Conservation (phyloP, 2,888 invertebrate genomes). For the Lomographa bimaculata region DNA sequence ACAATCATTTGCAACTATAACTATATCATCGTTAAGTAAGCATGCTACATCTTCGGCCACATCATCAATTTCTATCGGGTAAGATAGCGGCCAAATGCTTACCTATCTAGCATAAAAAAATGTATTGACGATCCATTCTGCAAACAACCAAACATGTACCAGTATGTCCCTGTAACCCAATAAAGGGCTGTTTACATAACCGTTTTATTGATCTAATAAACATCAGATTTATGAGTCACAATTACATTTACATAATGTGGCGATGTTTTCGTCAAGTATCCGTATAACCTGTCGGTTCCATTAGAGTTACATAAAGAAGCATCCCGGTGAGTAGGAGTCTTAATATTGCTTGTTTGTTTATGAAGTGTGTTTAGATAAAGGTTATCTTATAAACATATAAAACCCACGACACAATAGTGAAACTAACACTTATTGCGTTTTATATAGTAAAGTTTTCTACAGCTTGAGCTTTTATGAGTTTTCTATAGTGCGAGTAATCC, state of each 20-base stretch:
- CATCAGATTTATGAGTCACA: conserved; percentile 28
- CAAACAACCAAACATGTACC: neutral
- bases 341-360: conserved; percentile 9
- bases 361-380: conserved; percentile 9
- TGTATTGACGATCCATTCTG: no score
- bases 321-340: conserved; percentile 6
- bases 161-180: neutral
- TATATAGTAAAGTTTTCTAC: conserved; percentile 1
- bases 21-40: no score
- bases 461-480: no score
- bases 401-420: conserved; percentile 8
- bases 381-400: conserved; percentile 5
- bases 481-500: no score
- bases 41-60: no score
- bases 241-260: conserved; percentile 30
- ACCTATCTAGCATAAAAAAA: no score
- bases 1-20: no score
- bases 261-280: conserved; percentile 29
- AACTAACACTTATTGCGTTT: conserved; percentile 4
- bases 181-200: conserved; percentile 30
- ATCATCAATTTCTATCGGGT: no score
- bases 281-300: conserved; percentile 17
- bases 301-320: conserved; percentile 22
- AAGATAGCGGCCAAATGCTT: no score
- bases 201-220: conserved; percentile 29